Evolutionary conservation across 1,140 invertebrate species (phyloP).

Genomic region (Phenacoccus solenopsis): DNA sequence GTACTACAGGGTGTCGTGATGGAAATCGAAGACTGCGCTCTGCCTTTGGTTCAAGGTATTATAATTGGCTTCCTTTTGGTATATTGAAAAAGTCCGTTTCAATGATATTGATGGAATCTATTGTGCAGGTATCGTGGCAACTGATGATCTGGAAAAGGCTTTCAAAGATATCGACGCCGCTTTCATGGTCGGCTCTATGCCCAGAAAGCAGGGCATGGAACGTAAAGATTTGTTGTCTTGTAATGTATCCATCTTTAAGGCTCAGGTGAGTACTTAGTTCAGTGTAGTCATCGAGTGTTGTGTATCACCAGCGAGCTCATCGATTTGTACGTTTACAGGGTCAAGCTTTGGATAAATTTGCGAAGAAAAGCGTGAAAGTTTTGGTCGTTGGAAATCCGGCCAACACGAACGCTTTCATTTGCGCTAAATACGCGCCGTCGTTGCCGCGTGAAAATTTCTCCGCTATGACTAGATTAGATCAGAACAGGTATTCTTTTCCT

Average conservation of each 20-base stretch:
- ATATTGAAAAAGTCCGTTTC: not conserved
- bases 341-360: conserved; percentile 79
- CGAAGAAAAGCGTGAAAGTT: conserved; percentile 90
- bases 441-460: conserved; percentile 96
- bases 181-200: conserved; percentile 98
- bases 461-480: conserved; percentile 95
- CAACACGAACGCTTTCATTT: conserved; percentile 96
- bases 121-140: conserved; percentile 61
- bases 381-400: conserved; percentile 98
- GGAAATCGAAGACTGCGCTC: conserved; percentile 91
- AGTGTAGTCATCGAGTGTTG: not conserved
- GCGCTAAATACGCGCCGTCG: conserved; percentile 90
- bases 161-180: conserved; percentile 95
- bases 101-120: conserved; percentile 16
- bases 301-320: too few species aligned
- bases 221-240: conserved; percentile 89
- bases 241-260: conserved; percentile 98
- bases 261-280: conserved; percentile 38
- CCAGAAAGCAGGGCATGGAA: conserved; percentile 96
- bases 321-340: conserved; percentile 40
- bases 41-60: conserved; percentile 65
- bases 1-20: conserved; percentile 93
- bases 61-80: not conserved
- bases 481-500: conserved; percentile 57
- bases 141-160: conserved; percentile 71